Conservation (phyloP, 1,140 invertebrate genomes). For the Andrena cerasifolii region DNA sequence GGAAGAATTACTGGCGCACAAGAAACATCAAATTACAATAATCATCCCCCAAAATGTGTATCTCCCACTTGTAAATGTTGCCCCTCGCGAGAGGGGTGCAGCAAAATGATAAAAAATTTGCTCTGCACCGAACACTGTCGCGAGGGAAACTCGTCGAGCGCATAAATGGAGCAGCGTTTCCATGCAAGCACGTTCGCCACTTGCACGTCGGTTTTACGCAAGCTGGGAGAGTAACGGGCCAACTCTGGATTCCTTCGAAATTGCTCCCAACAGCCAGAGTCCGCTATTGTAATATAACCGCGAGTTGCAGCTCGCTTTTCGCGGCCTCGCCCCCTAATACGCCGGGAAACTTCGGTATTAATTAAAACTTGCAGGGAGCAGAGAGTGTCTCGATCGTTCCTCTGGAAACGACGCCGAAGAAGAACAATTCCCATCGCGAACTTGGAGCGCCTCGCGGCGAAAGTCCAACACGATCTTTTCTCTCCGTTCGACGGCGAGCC, state of each 20-base stretch:
- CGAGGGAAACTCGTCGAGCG: too few species aligned
- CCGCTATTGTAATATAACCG: slow-evolving; percentile 7
- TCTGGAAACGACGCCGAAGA: slow-evolving; percentile 5
- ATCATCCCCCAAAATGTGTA: too few species aligned
- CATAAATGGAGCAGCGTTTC: not conserved
- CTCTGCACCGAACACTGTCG: too few species aligned
- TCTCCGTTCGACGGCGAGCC: not conserved
- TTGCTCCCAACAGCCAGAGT: slow-evolving; percentile 19
- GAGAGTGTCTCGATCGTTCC: slow-evolving; percentile 27
- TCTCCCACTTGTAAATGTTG: too few species aligned
- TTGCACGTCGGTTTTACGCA: slow-evolving; percentile 13
- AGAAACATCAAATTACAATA: too few species aligned
- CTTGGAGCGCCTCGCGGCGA: not conserved
- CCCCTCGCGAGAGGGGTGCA: too few species aligned
- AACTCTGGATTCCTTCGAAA: slow-evolving; percentile 35
- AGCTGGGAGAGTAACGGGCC: not conserved
- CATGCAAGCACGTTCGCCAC: too few species aligned
- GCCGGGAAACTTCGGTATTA: slow-evolving; percentile 28
- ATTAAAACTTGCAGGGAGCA: slow-evolving; percentile 35
- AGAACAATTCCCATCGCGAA: too few species aligned
- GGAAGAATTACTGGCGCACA: too few species aligned
- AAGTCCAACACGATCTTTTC: not conserved
- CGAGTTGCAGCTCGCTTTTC: not conserved
- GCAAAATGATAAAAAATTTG: too few species aligned
- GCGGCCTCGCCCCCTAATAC: not conserved